These are phyloP conservation scores for Furcifer pardalis DNA, from an alignment of 2,797 vertebrate species.

Conservation along the genomic window DNA sequence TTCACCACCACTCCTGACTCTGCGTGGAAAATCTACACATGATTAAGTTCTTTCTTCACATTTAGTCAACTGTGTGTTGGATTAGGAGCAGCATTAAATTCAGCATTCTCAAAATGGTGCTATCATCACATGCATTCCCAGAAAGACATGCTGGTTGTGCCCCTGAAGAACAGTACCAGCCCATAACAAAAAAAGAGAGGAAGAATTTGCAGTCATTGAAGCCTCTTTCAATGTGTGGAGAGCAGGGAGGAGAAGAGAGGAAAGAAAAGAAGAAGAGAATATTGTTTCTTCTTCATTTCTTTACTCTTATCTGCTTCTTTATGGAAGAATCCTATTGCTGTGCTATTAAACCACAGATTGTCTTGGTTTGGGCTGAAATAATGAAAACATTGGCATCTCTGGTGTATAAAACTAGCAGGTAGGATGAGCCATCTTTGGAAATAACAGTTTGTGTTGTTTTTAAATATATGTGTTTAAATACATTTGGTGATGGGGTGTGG, in stretches of 20 bases:
- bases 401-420: no score
- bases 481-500: no score
- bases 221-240: no score
- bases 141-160: neutral
- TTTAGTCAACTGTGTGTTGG: neutral
- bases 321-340: neutral
- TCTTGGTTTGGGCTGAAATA: no score
- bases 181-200: neutral
- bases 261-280: no score
- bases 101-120: neutral
- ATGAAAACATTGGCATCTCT: no score
- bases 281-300: neutral
- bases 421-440: no score
- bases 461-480: no score
- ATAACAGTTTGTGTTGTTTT: no score
- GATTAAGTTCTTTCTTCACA: neutral
- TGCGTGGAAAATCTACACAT: neutral
- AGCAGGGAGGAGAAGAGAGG: no score
- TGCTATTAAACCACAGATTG: neutral
- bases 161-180: neutral
- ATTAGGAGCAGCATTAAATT: neutral
- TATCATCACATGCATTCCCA: neutral
- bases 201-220: neutral
- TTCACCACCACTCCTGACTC: neutral
- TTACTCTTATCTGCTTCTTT: neutral